Percentiles rank a stretch among this genome's conserved stretches.
Conservation (phyloP, 35 echinoderm and acorn worm species). For the Hemicentrotus pulcherrimus region DNA sequence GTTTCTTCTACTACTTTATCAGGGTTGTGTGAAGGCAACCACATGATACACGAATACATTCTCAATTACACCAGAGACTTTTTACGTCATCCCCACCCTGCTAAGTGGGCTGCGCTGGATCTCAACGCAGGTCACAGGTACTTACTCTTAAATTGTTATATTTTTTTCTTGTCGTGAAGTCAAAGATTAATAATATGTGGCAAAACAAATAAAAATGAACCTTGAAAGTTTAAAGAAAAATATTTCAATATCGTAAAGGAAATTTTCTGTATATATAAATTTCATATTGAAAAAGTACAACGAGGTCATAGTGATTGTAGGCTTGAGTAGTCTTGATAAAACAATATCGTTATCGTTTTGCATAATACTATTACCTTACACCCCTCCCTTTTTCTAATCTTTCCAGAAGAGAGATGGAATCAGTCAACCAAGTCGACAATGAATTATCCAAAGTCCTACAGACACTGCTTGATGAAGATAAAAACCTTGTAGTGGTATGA, state of each 20-base stretch:
- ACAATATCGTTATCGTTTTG: no score
- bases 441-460: constrained; percentile 69
- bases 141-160: not conserved
- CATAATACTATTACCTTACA: no score
- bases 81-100: constrained; percentile 78
- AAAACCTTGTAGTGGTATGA: constrained; percentile 83
- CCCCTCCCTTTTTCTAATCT: not conserved
- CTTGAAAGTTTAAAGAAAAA: no score
- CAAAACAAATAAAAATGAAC: no score
- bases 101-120: constrained; percentile 97
- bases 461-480: constrained; percentile 67
- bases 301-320: no score
- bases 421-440: constrained; percentile 91
- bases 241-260: no score
- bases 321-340: no score
- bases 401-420: constrained; percentile 79
- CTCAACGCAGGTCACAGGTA: constrained; percentile 95
- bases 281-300: no score
- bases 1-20: constrained; percentile 57
- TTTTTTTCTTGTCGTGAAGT: not conserved
- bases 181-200: no score
- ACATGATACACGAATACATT: constrained; percentile 94
- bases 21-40: constrained; percentile 95
- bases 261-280: no score
- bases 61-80: constrained; percentile 96